A percentile compares a stretch with the other conserved stretches of the same genome.
Conservation (phyloP, 2,797 vertebrate genomes). For the Chloroceryle amazona region DNA sequence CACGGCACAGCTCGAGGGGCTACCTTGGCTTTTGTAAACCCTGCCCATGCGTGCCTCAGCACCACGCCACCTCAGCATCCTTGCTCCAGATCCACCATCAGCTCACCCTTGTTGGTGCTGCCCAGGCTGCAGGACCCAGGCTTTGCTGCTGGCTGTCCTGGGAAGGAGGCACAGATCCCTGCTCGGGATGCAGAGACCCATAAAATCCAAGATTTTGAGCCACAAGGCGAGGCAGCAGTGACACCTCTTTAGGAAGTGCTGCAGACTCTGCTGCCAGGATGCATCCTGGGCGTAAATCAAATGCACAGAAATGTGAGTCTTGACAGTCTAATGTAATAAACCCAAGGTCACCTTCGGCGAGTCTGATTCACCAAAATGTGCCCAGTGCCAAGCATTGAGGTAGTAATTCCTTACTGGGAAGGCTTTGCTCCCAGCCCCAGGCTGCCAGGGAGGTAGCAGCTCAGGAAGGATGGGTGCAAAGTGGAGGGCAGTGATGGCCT, state of each 20-base stretch:
- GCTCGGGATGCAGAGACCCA: accelerated
- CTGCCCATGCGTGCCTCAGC: neutral
- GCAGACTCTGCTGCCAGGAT: neutral
- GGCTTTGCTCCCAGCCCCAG: neutral
- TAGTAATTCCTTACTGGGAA: accelerated
- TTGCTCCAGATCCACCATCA: neutral
- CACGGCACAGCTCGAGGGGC: neutral
- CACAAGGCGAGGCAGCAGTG: neutral
- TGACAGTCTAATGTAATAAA: neutral
- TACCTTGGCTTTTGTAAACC: accelerated
- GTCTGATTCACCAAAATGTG: neutral
- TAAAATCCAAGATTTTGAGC: neutral
- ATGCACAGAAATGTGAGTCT: neutral
- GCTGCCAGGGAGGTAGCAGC: neutral
- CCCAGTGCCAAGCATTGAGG: neutral
- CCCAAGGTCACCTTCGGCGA: neutral
- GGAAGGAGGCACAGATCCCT: accelerated
- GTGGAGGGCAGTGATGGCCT: no score
- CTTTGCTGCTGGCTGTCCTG: accelerated
- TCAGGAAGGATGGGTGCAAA: accelerated
- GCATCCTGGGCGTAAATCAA: neutral
- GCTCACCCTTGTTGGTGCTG: accelerated
- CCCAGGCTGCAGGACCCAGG: neutral
- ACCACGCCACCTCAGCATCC: neutral
- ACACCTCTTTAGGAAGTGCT: neutral